Evolutionary conservation across 2,797 vertebrate genomes (phyloP), one percentile per base, ranked within the genome.

Genomic region (Myotis findleyi): DNA sequence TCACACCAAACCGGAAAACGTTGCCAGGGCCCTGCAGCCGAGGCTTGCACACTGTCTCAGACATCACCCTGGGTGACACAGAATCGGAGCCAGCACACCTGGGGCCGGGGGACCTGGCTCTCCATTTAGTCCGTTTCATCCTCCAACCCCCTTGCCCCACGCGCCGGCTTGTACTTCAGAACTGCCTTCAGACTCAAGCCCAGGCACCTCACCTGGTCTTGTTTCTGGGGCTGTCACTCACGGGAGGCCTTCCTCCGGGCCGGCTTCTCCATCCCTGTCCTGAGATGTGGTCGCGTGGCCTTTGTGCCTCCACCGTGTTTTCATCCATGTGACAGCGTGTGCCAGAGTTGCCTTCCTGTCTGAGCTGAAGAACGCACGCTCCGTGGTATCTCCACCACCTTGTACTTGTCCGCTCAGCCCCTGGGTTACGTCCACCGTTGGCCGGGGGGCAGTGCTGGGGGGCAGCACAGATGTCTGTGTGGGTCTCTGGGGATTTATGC

Each of bases 401-500:
- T 64, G 30, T 51, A 6, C 66, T 71, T 47, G 16, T 79, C 36
- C 14, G 0, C 64, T 76, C 21, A 20, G 25, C 27, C 3, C 1
- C 0, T 38, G 55, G 36, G 33, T 69, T 17, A 10, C 23, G 77
- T 90, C 10, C 6, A 1, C 51, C 6, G 44, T 64, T 33, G 73
- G 82, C 20, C 49, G 0, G 21, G 53, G 64, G 66, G 33, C 12
- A 14, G 11, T 27, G 49, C 20, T 27, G n/a, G 23, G 10, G 0
- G 66, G 1, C 7, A 77, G 4, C 44, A 47, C 10, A 47, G 44
- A 44, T 72, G 62, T 0, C 10, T 21, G 51, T 88, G 72, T 47
- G 41, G 88, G 55, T 86, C 71, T 47, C 90, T 77, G 76, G 27
- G 4, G 49, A 2, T 82, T 86, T 57, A 12, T 89, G 23, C 83